These are phyloP conservation scores for Rhinoraja longicauda DNA, from an alignment of 2,797 vertebrate species.

Conservation along the genomic window DNA sequence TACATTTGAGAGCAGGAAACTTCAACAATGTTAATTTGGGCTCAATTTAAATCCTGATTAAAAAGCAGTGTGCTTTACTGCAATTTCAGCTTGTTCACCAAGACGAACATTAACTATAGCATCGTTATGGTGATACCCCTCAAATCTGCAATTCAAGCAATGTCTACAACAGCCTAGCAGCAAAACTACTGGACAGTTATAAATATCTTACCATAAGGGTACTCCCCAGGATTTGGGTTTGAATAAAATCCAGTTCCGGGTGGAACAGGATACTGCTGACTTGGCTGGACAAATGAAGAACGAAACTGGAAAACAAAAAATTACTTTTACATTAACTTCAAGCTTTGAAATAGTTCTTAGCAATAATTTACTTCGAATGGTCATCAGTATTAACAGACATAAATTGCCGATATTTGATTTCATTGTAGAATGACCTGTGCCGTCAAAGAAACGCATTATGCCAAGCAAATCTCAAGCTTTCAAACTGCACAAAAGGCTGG, in stretches of 20 bases:
- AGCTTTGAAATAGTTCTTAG: not conserved
- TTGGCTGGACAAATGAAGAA: constrained; percentile 80
- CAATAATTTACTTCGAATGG: not conserved
- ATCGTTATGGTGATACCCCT: not conserved
- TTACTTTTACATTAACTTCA: not conserved
- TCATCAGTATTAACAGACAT: not conserved
- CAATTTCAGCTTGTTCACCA: not conserved
- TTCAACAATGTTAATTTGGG: not conserved
- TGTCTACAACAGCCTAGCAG: not conserved
- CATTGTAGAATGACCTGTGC: not conserved
- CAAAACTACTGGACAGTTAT: not conserved
- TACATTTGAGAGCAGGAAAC: not conserved
- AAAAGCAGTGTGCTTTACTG: not conserved
- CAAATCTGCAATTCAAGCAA: not conserved
- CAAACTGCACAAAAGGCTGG: not conserved
- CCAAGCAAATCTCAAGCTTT: not conserved
- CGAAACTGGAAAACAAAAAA: constrained; percentile 60
- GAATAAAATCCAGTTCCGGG: constrained; percentile 83
- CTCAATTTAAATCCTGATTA: not conserved
- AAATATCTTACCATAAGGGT: constrained; percentile 75
- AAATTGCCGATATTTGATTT: not conserved
- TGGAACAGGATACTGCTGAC: constrained; percentile 86
- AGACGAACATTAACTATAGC: not conserved
- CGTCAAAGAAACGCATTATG: not conserved
- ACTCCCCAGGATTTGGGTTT: constrained; percentile 84